phyloP scores from a whole-genome alignment of 2,888 invertebrate species.

The Acrocyrtus sp. region DNA sequence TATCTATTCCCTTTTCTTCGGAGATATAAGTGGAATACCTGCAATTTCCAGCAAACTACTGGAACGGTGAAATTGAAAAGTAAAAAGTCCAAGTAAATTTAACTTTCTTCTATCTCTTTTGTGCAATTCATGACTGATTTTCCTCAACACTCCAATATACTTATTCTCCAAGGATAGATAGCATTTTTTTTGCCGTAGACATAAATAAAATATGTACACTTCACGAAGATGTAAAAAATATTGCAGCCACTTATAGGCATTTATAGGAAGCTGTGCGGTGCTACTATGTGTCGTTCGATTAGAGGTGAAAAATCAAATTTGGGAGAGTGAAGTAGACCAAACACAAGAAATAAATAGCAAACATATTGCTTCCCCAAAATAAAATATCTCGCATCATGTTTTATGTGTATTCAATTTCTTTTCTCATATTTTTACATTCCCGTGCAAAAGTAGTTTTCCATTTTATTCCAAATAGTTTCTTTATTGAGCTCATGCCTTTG shows the following conservation, averaged over 20 bases:
- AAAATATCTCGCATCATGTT: constrained; percentile 8
- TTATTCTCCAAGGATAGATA: not conserved
- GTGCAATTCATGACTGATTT: constrained; percentile 27
- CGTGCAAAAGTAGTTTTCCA: too few species aligned
- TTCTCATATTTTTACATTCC: not conserved
- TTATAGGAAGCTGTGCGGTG: too few species aligned
- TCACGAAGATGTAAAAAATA: not conserved
- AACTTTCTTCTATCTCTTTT: constrained; percentile 39
- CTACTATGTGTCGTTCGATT: constrained; percentile 23
- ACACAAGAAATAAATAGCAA: constrained; percentile 31
- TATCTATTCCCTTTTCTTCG: not conserved
- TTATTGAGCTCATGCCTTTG: not conserved
- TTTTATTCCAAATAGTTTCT: too few species aligned
- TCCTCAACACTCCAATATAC: not conserved
- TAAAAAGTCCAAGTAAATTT: constrained; percentile 44
- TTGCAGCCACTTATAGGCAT: not conserved
- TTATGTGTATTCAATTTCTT: constrained; percentile 22
- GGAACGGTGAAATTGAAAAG: constrained; percentile 42
- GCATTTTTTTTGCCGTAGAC: not conserved
- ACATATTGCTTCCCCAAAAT: constrained; percentile 22
- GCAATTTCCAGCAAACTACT: constrained; percentile 14
- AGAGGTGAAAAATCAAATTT: constrained; percentile 46
- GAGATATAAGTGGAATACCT: not conserved
- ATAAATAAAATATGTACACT: not conserved
- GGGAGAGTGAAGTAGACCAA: constrained; percentile 29